These are phyloP conservation scores for Sebastes schlegelii DNA, from an alignment of 2,113 vertebrate species.

Conservation along the genomic window DNA sequence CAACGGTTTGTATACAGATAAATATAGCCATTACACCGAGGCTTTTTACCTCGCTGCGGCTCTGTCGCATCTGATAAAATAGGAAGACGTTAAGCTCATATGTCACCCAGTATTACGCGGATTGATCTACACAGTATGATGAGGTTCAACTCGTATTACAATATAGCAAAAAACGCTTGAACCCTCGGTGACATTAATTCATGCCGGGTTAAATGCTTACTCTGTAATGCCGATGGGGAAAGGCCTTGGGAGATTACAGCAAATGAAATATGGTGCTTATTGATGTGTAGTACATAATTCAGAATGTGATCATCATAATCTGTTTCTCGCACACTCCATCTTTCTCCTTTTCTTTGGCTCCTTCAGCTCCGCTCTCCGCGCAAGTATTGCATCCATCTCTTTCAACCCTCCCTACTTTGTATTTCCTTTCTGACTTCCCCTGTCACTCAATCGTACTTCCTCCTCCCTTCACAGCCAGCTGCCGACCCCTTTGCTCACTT, in stretches of 20 bases:
- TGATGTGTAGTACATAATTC: slow-evolving; percentile 62
- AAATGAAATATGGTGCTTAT: slow-evolving; percentile 56
- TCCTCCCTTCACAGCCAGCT: not conserved
- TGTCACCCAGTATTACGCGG: slow-evolving; percentile 53
- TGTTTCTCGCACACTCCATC: slow-evolving; percentile 39
- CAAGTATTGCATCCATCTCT: slow-evolving; percentile 23
- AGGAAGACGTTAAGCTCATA: slow-evolving; percentile 36
- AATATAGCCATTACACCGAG: slow-evolving; percentile 42
- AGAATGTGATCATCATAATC: slow-evolving; percentile 58
- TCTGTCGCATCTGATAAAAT: slow-evolving; percentile 52
- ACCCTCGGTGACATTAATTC: slow-evolving; percentile 57
- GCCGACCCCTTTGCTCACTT: not conserved
- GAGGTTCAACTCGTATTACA: slow-evolving; percentile 34
- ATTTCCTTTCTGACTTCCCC: not conserved
- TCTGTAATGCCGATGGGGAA: slow-evolving; percentile 15
- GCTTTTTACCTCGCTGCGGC: slow-evolving; percentile 23
- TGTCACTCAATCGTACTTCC: not conserved
- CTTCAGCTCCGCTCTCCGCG: not conserved
- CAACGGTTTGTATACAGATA: slow-evolving; percentile 54
- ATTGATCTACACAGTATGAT: slow-evolving; percentile 48
- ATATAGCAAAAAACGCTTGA: slow-evolving; percentile 32
- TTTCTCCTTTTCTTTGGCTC: slow-evolving; percentile 27
- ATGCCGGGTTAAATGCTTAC: slow-evolving; percentile 52
- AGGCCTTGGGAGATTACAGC: slow-evolving; percentile 48
- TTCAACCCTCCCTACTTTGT: not conserved